Conservation (phyloP, 2,113 vertebrate genomes). For the Tachysurus vachellii region DNA sequence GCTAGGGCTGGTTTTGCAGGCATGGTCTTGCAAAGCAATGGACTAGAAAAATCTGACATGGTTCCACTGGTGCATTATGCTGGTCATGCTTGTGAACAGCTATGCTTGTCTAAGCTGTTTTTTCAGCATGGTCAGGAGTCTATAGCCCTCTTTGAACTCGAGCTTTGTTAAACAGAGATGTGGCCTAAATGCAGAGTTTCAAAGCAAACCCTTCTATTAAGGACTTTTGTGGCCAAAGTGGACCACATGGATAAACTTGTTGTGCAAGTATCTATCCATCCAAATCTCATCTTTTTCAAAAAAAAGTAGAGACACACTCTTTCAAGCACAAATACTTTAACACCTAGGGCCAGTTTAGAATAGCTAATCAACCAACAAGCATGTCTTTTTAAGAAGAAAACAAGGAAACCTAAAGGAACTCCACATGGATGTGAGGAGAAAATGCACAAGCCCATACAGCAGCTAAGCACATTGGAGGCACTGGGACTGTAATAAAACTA, state of each 20-base stretch:
- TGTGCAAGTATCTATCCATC: not conserved
- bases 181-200: slow-evolving; percentile 13
- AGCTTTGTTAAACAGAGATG: slow-evolving; percentile 8
- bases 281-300: not conserved
- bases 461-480: not conserved
- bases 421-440: not conserved
- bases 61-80: slow-evolving; percentile 14
- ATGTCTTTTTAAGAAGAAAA: not conserved
- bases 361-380: not conserved
- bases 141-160: not conserved
- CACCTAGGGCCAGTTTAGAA: not conserved
- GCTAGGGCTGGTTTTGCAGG: not conserved
- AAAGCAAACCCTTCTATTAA: slow-evolving; percentile 3
- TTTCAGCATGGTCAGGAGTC: slow-evolving; percentile 28
- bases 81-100: slow-evolving; percentile 24
- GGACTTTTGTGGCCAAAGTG: not conserved
- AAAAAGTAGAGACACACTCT: not conserved
- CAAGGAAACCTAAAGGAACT: not conserved
- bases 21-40: not conserved
- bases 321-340: not conserved
- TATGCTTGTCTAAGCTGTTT: slow-evolving; percentile 28
- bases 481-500: not conserved
- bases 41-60: not conserved
- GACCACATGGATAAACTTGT: not conserved
- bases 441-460: not conserved